Conservation (phyloP, 2,888 invertebrate genomes). For the Leptopilina syphax region DNA sequence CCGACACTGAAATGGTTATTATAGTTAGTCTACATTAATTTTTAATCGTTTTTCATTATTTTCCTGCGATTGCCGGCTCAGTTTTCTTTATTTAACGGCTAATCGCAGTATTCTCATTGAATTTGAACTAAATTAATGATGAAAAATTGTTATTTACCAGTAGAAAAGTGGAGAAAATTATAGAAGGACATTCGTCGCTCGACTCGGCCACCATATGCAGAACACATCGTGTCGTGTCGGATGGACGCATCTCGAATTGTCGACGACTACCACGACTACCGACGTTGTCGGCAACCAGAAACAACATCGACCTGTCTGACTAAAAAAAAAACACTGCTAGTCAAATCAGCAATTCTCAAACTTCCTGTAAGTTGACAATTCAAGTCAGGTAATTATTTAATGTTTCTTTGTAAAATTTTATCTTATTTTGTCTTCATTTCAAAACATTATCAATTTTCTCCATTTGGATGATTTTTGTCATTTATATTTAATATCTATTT, state of each 20-base stretch:
- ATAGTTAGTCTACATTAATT: constrained; percentile 20
- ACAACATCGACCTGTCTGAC: constrained; percentile 68
- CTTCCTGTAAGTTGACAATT: constrained; percentile 33
- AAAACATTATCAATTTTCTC: not conserved
- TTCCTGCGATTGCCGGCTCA: constrained; percentile 41
- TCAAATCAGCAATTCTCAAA: constrained; percentile 41
- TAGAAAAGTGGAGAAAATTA: constrained; percentile 60
- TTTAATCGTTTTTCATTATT: not conserved
- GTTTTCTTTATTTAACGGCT: constrained; percentile 39
- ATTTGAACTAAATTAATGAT: constrained; percentile 46
- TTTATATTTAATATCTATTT: not conserved
- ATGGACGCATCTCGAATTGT: constrained; percentile 70
- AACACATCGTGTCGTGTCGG: constrained; percentile 64
- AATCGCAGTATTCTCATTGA: constrained; percentile 41
- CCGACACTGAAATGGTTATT: constrained; percentile 48
- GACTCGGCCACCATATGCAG: constrained; percentile 75
- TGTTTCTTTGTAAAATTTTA: not conserved
- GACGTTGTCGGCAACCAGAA: constrained; percentile 54
- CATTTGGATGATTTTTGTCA: not conserved
- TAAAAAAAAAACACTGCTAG: constrained; percentile 53
- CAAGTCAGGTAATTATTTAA: not conserved
- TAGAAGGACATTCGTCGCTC: constrained; percentile 67
- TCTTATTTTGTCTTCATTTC: not conserved
- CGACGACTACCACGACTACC: constrained; percentile 70
- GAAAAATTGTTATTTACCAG: constrained; percentile 66